A percentile compares a stretch with the other conserved stretches of the same genome.
These are phyloP conservation scores for Lysiphlebus fabarum DNA, from an alignment of 1,140 invertebrate species.

Conservation along the genomic window DNA sequence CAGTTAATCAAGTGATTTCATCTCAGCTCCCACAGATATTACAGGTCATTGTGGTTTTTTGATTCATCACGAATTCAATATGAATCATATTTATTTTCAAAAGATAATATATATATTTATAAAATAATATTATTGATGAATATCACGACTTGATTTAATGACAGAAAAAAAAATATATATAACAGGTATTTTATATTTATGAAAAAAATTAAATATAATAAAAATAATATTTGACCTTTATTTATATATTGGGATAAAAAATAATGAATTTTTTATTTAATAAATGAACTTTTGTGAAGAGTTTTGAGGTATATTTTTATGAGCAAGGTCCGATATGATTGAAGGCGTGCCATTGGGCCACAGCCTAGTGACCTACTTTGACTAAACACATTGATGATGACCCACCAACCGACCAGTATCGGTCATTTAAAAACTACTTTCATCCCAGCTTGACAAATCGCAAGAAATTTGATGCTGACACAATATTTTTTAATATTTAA, in stretches of 20 bases:
- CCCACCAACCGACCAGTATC: conserved; percentile 7
- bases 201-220: not conserved
- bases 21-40: too few species aligned
- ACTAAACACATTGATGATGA: conserved; percentile 4
- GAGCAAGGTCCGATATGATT: conserved; percentile 13
- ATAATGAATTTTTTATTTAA: not conserved
- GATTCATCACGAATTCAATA: too few species aligned
- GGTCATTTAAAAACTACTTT: conserved; percentile 9
- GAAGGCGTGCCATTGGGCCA: conserved; percentile 32
- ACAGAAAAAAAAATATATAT: not conserved
- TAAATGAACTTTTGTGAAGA: conserved; percentile 4
- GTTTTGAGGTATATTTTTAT: not conserved
- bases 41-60: too few species aligned
- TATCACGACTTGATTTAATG: too few species aligned
- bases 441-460: conserved; percentile 11
- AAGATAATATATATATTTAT: too few species aligned
- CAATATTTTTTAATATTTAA: conserved; percentile 6
- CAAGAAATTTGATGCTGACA: conserved; percentile 6
- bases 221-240: not conserved
- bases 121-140: too few species aligned
- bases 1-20: too few species aligned
- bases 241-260: not conserved
- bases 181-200: not conserved
- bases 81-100: too few species aligned
- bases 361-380: conserved; percentile 47